These are phyloP conservation scores for Archilochus colubris DNA, from an alignment of 2,113 vertebrate species.

Conservation along the genomic window DNA sequence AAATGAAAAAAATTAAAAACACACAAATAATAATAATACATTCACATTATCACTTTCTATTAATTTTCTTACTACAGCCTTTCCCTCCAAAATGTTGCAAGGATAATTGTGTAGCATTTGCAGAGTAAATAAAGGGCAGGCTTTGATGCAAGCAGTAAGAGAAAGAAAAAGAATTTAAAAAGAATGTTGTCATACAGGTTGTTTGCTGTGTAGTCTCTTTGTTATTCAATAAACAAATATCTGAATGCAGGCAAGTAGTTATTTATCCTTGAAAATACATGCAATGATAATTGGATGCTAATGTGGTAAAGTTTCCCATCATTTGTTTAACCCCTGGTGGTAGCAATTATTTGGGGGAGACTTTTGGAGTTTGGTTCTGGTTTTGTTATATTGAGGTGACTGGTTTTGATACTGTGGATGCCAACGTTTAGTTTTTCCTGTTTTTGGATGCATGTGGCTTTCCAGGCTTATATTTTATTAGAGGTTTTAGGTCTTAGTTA, in stretches of 20 bases:
- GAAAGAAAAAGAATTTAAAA: background rate
- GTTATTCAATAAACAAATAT: conserved; percentile 49
- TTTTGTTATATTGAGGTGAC: conserved; percentile 5
- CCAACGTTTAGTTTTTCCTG: background rate
- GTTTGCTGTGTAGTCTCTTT: background rate
- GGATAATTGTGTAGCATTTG: background rate
- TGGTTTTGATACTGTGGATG: background rate
- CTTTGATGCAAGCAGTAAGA: background rate
- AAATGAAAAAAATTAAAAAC: background rate
- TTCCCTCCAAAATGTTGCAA: background rate
- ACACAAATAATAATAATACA: too few relatives aligned
- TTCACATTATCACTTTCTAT: background rate
- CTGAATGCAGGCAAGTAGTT: conserved; percentile 9
- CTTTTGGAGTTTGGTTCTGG: background rate
- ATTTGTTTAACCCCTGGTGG: conserved; percentile 18
- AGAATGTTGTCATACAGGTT: background rate
- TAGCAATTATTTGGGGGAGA: background rate
- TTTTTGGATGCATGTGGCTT: background rate
- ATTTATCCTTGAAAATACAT: conserved; percentile 67
- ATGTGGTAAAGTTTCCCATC: conserved; percentile 34
- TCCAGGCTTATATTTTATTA: background rate
- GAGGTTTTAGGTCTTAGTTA: background rate
- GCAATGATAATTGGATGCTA: conserved; percentile 63
- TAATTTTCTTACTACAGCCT: background rate
- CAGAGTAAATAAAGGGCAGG: background rate